These are phyloP conservation scores for Potorous gilbertii DNA, from an alignment of 2,797 vertebrate genomes.

Conservation along the genomic window DNA sequence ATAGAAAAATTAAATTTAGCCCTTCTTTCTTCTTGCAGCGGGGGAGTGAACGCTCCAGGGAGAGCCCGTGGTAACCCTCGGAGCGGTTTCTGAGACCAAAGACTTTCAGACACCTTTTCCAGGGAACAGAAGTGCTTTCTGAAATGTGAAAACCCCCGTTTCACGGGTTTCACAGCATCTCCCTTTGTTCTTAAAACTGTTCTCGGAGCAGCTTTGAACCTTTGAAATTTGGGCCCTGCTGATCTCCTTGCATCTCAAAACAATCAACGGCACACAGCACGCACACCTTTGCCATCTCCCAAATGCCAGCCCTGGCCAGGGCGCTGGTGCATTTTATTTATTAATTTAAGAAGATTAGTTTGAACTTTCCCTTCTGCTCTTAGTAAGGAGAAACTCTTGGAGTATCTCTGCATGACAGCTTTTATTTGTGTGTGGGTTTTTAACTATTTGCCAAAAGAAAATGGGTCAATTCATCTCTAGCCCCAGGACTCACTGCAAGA, in stretches of 20 bases:
- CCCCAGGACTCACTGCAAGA: neutral
- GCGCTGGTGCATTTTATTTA: conserved; percentile 50
- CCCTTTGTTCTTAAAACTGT: conserved; percentile 34
- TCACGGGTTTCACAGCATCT: neutral
- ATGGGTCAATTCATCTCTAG: conserved; percentile 21
- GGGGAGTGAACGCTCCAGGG: conserved; percentile 6
- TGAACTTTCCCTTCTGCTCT: conserved; percentile 50
- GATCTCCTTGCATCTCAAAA: neutral
- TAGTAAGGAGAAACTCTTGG: conserved; percentile 54
- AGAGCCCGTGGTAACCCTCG: conserved; percentile 17
- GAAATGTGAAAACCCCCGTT: neutral
- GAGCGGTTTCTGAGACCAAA: neutral
- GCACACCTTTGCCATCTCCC: conserved; percentile 44
- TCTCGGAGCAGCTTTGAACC: neutral
- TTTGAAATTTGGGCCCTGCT: conserved; percentile 46
- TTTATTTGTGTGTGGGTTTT: conserved; percentile 37
- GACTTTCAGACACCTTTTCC: conserved; percentile 2
- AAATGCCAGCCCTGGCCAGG: neutral
- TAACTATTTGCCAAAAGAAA: conserved; percentile 31
- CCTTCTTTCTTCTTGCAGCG: conserved; percentile 11
- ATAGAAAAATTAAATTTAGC: neutral
- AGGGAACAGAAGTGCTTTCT: conserved; percentile 8
- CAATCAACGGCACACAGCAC: conserved; percentile 40
- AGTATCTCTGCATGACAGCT: conserved; percentile 41
- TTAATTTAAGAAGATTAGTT: conserved; percentile 58